Conservation (phyloP, 2,797 vertebrate genomes). For the Spea hammondii region DNA sequence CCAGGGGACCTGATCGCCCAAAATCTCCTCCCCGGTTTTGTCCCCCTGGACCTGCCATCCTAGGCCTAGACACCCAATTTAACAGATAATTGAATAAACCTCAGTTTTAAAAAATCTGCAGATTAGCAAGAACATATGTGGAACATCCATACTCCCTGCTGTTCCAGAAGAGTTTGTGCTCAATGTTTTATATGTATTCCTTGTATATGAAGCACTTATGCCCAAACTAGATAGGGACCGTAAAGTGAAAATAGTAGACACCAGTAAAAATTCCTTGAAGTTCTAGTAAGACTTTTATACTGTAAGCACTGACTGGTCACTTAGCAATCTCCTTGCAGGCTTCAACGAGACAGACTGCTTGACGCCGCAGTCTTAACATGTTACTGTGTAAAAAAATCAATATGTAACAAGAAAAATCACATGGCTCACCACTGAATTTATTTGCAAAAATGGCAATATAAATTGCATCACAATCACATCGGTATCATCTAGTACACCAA, state of each 20-base stretch:
- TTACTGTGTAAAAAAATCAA: constrained; percentile 21
- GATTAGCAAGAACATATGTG: too few species aligned
- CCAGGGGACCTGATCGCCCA: too few species aligned
- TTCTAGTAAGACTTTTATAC: neutral
- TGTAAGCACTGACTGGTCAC: neutral
- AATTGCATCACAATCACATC: neutral
- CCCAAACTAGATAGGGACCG: neutral
- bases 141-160: too few species aligned
- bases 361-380: constrained; percentile 16
- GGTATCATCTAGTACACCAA: neutral
- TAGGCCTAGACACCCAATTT: too few species aligned
- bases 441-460: neutral
- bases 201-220: neutral
- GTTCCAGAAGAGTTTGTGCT: neutral
- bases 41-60: too few species aligned
- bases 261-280: neutral
- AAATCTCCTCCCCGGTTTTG: too few species aligned
- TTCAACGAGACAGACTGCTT: constrained; percentile 7
- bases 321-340: neutral
- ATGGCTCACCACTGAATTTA: neutral
- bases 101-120: too few species aligned
- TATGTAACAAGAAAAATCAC: neutral
- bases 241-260: neutral
- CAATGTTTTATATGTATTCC: neutral
- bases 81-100: too few species aligned